Percentiles rank a stretch among this genome's conserved stretches.
These are phyloP conservation scores for Melanerpes formicivorus DNA, from an alignment of 2,113 vertebrate species.

Conservation along the genomic window DNA sequence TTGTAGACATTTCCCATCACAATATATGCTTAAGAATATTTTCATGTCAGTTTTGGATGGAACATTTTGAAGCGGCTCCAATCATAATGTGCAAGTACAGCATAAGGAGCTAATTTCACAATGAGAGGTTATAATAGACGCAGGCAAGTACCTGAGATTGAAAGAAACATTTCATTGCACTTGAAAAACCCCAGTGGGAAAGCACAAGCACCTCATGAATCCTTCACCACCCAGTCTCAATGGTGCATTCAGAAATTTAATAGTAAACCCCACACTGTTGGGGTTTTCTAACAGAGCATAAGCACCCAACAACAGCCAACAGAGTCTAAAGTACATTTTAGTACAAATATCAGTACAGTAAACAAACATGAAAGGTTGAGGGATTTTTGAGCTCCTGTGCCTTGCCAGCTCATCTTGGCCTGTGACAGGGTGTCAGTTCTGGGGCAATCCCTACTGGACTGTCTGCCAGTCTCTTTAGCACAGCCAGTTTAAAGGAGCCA, in stretches of 20 bases:
- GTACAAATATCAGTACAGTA: background rate
- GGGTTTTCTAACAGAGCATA: background rate
- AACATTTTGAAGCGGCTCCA: constrained; percentile 6
- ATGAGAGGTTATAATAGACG: constrained; percentile 32
- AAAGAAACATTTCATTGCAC: constrained; percentile 44
- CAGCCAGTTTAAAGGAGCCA: background rate
- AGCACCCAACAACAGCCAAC: background rate
- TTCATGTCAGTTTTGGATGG: background rate
- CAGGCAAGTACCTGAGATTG: background rate
- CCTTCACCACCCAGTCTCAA: background rate
- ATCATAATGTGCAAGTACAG: background rate
- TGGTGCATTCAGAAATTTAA: background rate
- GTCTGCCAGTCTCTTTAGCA: background rate
- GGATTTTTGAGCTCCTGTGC: background rate
- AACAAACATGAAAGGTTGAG: background rate
- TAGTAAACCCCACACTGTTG: background rate
- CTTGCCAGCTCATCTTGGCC: background rate
- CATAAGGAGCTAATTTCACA: constrained; percentile 32
- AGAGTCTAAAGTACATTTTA: background rate
- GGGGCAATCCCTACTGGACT: background rate
- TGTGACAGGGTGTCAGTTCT: background rate
- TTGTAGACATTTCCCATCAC: background rate
- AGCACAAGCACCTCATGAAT: background rate
- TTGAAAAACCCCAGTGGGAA: background rate
- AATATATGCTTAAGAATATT: background rate